These are phyloP conservation scores for Patella vulgata DNA, from an alignment of 1,140 invertebrate genomes.

Conservation along the genomic window DNA sequence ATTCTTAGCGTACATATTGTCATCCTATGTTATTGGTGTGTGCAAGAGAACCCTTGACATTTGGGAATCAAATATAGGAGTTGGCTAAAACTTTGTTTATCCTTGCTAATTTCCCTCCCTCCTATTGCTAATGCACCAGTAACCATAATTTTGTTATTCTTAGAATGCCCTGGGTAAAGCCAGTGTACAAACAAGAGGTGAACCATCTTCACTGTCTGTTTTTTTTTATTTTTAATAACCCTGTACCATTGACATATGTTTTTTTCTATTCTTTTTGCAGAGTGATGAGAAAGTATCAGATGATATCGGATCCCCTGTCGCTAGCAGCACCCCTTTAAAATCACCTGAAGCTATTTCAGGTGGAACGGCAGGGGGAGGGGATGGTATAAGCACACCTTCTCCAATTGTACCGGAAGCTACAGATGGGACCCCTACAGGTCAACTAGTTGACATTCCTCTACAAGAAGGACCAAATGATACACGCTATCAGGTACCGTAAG, in stretches of 20 bases:
- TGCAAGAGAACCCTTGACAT: no score
- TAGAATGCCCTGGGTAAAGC: no score
- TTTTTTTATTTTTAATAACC: no score
- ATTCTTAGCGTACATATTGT: no score
- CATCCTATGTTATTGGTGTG: no score
- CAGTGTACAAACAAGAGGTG: no score
- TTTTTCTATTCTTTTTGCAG: not conserved
- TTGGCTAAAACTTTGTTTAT: no score
- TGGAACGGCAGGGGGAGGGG: not conserved
- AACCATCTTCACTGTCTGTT: not conserved
- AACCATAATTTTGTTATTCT: no score
- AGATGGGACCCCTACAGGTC: constrained; percentile 30
- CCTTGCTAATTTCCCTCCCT: no score
- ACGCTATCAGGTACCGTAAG: constrained; percentile 23
- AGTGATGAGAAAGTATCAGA: constrained; percentile 8
- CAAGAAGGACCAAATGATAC: constrained; percentile 32
- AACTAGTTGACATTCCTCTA: constrained; percentile 56
- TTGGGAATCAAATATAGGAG: no score
- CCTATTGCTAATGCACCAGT: no score
- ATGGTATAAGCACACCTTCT: constrained; percentile 10
- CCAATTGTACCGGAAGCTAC: constrained; percentile 8
- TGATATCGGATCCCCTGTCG: constrained; percentile 34
- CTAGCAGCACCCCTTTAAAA: constrained; percentile 53
- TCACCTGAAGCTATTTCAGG: not conserved
- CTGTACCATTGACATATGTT: no score